Evolutionary conservation across 2,113 vertebrate species (phyloP).

Genomic region (Tachysurus vachellii): DNA sequence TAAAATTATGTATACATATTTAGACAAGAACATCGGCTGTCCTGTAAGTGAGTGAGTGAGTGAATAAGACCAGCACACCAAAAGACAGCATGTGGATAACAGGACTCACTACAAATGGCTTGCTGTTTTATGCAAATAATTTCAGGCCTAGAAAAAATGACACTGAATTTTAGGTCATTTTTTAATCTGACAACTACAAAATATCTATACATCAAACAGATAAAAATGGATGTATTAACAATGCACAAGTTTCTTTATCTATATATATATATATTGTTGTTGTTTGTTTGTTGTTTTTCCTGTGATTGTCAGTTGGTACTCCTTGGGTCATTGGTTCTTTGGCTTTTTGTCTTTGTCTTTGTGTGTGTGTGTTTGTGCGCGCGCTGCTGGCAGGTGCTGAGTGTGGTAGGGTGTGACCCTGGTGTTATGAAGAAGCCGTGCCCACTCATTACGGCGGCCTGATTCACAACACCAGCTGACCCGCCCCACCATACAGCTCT

Average conservation of each 20-base stretch:
- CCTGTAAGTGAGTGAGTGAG: not conserved
- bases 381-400: conserved; percentile 49
- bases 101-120: not conserved
- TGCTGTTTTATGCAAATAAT: not conserved
- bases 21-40: not conserved
- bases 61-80: not conserved
- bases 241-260: not conserved
- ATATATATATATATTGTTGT: too few species aligned
- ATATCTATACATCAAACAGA: not conserved
- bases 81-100: not conserved
- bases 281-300: not conserved
- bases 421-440: conserved; percentile 99
- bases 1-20: not conserved
- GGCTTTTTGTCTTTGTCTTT: not conserved
- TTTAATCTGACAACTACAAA: not conserved
- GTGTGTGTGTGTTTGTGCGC: not conserved
- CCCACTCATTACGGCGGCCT: conserved; percentile 85
- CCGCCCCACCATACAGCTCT: conserved; percentile 73
- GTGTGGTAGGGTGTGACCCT: conserved; percentile 82
- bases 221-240: not conserved
- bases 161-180: not conserved
- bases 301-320: conserved; percentile 6
- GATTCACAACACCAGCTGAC: conserved; percentile 99
- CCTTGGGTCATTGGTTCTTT: not conserved
- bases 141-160: not conserved